Percentiles rank a stretch among this genome's conserved stretches.
Conservation (phyloP, 2,113 vertebrate genomes). For the Antigone vipio region DNA sequence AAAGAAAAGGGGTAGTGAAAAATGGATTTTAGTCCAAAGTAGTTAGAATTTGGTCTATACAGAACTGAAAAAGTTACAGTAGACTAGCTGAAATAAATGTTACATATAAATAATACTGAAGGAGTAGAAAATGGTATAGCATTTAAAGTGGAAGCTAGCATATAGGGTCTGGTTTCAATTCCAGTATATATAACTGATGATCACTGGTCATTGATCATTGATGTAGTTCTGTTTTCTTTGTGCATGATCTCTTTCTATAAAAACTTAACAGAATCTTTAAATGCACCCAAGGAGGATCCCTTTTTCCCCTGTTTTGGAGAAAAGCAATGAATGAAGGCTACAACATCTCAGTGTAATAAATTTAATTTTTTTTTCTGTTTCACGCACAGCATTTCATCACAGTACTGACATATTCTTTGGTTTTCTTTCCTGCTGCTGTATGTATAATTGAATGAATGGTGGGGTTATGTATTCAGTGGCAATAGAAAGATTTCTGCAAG, state of each 20-base stretch:
- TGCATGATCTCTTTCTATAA: background rate
- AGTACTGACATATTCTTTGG: background rate
- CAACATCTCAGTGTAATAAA: background rate
- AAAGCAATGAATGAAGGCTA: background rate
- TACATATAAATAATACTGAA: background rate
- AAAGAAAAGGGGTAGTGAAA: background rate
- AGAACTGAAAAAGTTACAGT: background rate
- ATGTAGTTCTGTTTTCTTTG: background rate
- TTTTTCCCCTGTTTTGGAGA: background rate
- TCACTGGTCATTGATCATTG: background rate
- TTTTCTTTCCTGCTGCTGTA: background rate
- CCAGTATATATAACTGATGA: background rate
- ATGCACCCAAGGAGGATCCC: background rate
- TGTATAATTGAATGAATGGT: constrained; percentile 19
- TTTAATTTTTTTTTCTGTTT: background rate
- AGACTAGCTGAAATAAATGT: background rate
- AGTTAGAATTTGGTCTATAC: background rate
- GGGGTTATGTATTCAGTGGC: background rate
- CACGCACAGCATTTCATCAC: background rate
- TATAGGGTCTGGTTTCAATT: background rate
- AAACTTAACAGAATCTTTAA: background rate
- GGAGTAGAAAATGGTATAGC: background rate
- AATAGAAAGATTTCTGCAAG: constrained; percentile 12
- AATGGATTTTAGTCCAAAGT: background rate
- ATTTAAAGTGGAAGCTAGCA: background rate